These are phyloP conservation scores for Pseudoatta argentina DNA, from an alignment of 1,140 invertebrate species.

Conservation along the genomic window DNA sequence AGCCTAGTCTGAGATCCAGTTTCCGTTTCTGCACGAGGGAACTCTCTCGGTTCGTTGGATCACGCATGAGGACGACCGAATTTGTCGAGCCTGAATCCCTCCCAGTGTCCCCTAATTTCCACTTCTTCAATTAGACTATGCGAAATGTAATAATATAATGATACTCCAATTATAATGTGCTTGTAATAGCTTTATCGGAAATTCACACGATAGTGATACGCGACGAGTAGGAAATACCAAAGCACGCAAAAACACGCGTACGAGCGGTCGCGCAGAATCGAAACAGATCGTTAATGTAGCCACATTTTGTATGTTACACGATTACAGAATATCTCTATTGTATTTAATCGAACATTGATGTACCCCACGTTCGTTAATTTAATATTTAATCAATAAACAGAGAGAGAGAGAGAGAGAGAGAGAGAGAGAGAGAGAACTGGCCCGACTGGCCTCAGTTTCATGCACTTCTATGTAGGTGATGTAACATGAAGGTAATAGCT, in stretches of 20 bases:
- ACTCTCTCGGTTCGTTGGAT: slow-evolving; percentile 21
- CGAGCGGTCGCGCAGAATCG: slow-evolving; percentile 68
- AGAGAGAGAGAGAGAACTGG: background rate
- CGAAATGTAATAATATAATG: background rate
- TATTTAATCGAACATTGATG: slow-evolving; percentile 74
- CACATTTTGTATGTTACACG: slow-evolving; percentile 68
- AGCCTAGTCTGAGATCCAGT: slow-evolving; percentile 83
- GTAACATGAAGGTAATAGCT: slow-evolving; percentile 3
- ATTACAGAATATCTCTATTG: slow-evolving; percentile 55
- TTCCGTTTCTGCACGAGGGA: slow-evolving; percentile 74
- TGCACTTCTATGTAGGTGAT: background rate
- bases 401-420: slow-evolving; percentile 2
- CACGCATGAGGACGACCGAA: slow-evolving; percentile 8
- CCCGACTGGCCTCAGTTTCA: background rate
- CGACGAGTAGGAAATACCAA: slow-evolving; percentile 53
- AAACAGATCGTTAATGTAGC: slow-evolving; percentile 75
- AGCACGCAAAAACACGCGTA: slow-evolving; percentile 5
- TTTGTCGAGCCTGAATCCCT: slow-evolving; percentile 2
- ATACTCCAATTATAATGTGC: background rate
- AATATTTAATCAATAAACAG: slow-evolving; percentile 71
- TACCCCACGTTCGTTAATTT: slow-evolving; percentile 74
- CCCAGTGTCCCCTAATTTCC: background rate
- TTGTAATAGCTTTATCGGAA: background rate
- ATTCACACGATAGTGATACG: background rate
- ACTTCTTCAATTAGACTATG: background rate